Conservation (phyloP, 1,140 invertebrate species). For the Pseudomyrmex dendroicus region DNA sequence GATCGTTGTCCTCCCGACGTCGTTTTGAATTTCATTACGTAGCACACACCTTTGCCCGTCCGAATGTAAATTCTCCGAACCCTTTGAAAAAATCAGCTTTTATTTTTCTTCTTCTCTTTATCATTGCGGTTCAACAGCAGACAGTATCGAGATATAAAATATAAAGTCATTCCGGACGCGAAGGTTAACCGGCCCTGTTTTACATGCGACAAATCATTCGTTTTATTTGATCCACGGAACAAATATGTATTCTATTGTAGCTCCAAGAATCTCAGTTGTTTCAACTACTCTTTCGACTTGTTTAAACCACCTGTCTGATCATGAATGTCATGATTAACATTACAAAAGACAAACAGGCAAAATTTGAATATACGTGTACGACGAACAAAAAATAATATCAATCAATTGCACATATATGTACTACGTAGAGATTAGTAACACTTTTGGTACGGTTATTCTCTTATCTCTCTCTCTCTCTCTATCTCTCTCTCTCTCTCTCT, state of each 20-base stretch:
- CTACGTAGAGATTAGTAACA: too few relatives aligned
- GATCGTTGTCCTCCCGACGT: not conserved
- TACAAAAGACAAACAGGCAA: not conserved
- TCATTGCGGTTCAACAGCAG: slow-evolving; percentile 20
- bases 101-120: slow-evolving; percentile 12
- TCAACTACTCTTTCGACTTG: not conserved
- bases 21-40: slow-evolving; percentile 31
- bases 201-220: slow-evolving; percentile 22
- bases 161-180: slow-evolving; percentile 4
- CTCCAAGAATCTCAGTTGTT: slow-evolving; percentile 11
- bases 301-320: not conserved
- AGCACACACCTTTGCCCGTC: not conserved
- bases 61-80: not conserved
- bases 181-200: slow-evolving; percentile 47
- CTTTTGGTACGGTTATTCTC: not conserved
- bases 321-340: not conserved
- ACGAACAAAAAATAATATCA: not conserved
- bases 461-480: not conserved
- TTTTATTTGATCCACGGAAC: slow-evolving; percentile 21
- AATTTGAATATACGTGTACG: too few relatives aligned
- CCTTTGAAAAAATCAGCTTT: slow-evolving; percentile 8
- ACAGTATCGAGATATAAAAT: slow-evolving; percentile 34
- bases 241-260: slow-evolving; percentile 22
- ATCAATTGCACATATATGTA: too few relatives aligned
- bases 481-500: not conserved